These are phyloP conservation scores for Aspiorhynchus laticeps DNA, from an alignment of 2,113 vertebrate genomes.

Conservation along the genomic window DNA sequence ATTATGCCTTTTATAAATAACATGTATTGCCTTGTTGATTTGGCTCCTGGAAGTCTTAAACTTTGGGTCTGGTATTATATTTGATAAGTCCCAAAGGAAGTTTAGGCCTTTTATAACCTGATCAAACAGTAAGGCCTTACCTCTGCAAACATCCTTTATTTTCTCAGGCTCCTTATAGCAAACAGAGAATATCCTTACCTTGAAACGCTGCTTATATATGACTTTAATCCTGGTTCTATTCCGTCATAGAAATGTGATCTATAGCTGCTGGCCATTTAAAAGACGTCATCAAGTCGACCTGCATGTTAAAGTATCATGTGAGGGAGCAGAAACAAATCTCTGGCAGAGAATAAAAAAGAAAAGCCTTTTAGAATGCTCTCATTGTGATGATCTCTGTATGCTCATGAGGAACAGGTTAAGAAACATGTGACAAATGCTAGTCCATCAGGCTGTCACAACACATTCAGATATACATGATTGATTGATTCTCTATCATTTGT, in stretches of 20 bases:
- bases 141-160: conserved; percentile 41
- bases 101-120: conserved; percentile 13
- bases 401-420: not conserved
- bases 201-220: conserved; percentile 15
- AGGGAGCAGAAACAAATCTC: not conserved
- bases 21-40: too few relatives aligned
- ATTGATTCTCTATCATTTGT: not conserved
- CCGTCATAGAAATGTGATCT: not conserved
- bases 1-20: too few relatives aligned
- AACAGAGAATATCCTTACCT: conserved; percentile 14
- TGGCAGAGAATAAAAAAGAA: not conserved
- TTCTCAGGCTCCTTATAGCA: conserved; percentile 19
- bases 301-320: not conserved
- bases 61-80: not conserved
- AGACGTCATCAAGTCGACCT: not conserved
- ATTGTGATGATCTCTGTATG: not conserved
- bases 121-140: conserved; percentile 25
- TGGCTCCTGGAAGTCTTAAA: too few relatives aligned
- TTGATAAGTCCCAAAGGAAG: not conserved
- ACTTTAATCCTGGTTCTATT: conserved; percentile 19
- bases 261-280: not conserved
- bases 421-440: not conserved
- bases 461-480: not conserved
- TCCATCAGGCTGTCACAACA: not conserved
- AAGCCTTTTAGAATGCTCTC: not conserved